Evolutionary conservation across 1,140 invertebrate species (phyloP).

Genomic region (Proctacanthus coquilletti): DNA sequence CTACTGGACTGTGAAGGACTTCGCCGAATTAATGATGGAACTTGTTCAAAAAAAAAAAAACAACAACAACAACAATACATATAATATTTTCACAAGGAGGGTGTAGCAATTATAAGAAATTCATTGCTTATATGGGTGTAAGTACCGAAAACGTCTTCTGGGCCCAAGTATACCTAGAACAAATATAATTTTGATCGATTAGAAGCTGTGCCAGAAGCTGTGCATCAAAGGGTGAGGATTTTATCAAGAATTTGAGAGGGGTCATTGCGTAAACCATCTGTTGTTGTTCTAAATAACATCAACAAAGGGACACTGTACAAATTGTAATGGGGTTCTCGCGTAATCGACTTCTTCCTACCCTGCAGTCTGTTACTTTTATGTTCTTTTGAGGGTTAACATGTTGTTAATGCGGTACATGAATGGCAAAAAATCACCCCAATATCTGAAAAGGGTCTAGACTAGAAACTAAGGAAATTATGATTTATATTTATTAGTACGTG

Average conservation of each 20-base stretch:
- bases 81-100: neutral
- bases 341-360: neutral
- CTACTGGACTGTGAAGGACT: too few relatives aligned
- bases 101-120: neutral
- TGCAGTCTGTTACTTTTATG: neutral
- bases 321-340: neutral
- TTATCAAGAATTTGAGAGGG: too few relatives aligned
- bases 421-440: constrained; percentile 5
- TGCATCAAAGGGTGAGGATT: too few relatives aligned
- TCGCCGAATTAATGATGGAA: too few relatives aligned
- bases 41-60: too few relatives aligned
- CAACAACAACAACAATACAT: too few relatives aligned
- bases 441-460: constrained; percentile 7
- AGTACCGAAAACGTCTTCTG: too few relatives aligned
- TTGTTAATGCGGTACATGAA: constrained; percentile 15
- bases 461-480: constrained; percentile 27
- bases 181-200: too few relatives aligned
- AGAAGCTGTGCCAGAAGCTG: too few relatives aligned
- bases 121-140: neutral
- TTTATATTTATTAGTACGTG: constrained; percentile 31
- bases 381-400: constrained; percentile 22
- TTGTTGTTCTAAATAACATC: constrained; percentile 1
- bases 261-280: constrained; percentile 4
- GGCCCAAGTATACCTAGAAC: too few relatives aligned
- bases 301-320: constrained; percentile 1